A percentile compares a stretch with the other conserved stretches of the same genome.
phyloP scores from a whole-genome alignment of 2,888 invertebrate genomes.

The Machimus rusticus region DNA sequence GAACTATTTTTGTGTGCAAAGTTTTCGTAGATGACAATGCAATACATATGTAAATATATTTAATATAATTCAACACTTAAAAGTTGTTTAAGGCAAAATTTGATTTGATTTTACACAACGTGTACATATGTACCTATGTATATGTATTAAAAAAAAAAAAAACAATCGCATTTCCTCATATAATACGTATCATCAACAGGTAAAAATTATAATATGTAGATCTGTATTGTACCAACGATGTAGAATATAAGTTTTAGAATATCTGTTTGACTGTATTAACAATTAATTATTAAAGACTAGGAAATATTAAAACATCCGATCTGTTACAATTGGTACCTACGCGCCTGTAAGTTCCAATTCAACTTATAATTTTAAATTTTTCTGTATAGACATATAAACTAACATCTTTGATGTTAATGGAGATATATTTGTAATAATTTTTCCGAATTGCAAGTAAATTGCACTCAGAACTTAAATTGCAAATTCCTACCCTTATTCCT shows the following conservation, averaged over 20 bases:
- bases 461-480: neutral
- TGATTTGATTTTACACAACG: too few species aligned
- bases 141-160: too few species aligned
- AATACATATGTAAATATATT: neutral
- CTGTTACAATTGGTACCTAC: too few species aligned
- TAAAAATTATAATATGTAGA: neutral
- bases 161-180: too few species aligned
- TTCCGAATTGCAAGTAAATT: neutral
- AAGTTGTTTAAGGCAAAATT: too few species aligned
- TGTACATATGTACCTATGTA: too few species aligned
- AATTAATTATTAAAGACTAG: too few species aligned
- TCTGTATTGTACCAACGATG: too few species aligned
- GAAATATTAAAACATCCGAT: too few species aligned
- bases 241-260: neutral
- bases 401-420: neutral
- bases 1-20: neutral
- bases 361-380: neutral
- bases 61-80: too few species aligned
- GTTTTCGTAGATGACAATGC: neutral
- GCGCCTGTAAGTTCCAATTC: too few species aligned
- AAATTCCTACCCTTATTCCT: neutral
- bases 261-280: neutral
- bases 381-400: neutral
- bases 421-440: neutral
- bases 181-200: neutral